phyloP scores from a whole-genome alignment of 1,140 invertebrate genomes.

The Papilio xuthus region DNA sequence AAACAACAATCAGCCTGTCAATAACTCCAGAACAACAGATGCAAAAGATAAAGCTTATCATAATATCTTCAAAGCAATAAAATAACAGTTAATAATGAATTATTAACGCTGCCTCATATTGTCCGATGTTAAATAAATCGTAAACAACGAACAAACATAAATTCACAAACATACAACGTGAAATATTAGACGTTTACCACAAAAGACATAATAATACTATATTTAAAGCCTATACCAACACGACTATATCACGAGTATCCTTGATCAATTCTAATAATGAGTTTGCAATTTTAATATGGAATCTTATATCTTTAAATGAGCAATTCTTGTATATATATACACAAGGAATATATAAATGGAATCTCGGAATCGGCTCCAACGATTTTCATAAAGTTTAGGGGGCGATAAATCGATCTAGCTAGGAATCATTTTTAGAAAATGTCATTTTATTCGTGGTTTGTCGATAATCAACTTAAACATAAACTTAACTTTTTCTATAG shows the following conservation, averaged over 20 bases:
- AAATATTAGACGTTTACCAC: slow-evolving; percentile 35
- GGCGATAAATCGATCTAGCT: too few relatives aligned
- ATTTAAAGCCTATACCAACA: slow-evolving; percentile 34
- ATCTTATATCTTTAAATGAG: too few relatives aligned
- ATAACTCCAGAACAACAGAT: not conserved
- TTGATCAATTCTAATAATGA: slow-evolving; percentile 55
- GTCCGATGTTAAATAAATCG: slow-evolving; percentile 22
- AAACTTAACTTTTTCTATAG: too few relatives aligned
- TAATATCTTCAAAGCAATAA: slow-evolving; percentile 35
- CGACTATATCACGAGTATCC: slow-evolving; percentile 49
- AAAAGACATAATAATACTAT: slow-evolving; percentile 33
- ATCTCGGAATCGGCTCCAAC: too few relatives aligned
- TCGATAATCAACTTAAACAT: too few relatives aligned
- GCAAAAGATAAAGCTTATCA: slow-evolving; percentile 25
- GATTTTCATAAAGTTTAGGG: too few relatives aligned
- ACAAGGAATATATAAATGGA: too few relatives aligned
- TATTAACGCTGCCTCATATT: slow-evolving; percentile 22
- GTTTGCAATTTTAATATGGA: slow-evolving; percentile 50
- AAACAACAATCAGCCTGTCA: slow-evolving; percentile 4
- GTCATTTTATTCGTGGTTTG: too few relatives aligned
- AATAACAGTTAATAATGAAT: slow-evolving; percentile 37
- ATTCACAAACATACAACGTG: slow-evolving; percentile 33
- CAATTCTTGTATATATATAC: too few relatives aligned
- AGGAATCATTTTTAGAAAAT: too few relatives aligned
- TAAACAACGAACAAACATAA: slow-evolving; percentile 19